A percentile compares a stretch with the other conserved stretches of the same genome.
These are phyloP conservation scores for Spilogale gracilis DNA, from an alignment of 2,113 vertebrate genomes.

Conservation along the genomic window DNA sequence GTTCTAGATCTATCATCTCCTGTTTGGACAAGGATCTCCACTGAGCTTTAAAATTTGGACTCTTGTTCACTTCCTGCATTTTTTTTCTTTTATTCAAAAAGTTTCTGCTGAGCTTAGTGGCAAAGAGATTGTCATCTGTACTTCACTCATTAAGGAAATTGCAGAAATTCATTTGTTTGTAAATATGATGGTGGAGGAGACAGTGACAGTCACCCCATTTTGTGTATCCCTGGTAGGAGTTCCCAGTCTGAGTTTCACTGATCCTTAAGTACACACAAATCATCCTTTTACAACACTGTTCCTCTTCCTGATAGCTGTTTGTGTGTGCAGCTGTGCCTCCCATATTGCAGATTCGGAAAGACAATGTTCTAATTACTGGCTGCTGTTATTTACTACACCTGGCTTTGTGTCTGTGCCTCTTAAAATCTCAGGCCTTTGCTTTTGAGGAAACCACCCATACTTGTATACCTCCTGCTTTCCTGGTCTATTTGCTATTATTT, in stretches of 20 bases:
- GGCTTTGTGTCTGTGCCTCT: slow-evolving; percentile 23
- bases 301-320: background rate
- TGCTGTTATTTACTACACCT: slow-evolving; percentile 52
- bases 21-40: background rate
- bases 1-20: background rate
- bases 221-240: background rate
- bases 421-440: background rate
- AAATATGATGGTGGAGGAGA: background rate
- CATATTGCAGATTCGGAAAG: background rate
- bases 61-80: slow-evolving; percentile 4
- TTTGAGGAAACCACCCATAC: background rate
- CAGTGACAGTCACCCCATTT: background rate
- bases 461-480: background rate
- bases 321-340: background rate
- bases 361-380: background rate
- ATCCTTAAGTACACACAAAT: background rate
- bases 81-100: background rate
- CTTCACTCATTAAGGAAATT: background rate
- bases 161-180: background rate
- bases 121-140: background rate
- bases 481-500: background rate
- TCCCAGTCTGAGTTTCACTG: background rate
- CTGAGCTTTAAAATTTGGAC: slow-evolving; percentile 35
- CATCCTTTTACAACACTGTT: background rate
- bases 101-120: background rate